These are phyloP conservation scores for Onychomys arenicola DNA, from an alignment of 2,797 vertebrate species.

Conservation along the genomic window DNA sequence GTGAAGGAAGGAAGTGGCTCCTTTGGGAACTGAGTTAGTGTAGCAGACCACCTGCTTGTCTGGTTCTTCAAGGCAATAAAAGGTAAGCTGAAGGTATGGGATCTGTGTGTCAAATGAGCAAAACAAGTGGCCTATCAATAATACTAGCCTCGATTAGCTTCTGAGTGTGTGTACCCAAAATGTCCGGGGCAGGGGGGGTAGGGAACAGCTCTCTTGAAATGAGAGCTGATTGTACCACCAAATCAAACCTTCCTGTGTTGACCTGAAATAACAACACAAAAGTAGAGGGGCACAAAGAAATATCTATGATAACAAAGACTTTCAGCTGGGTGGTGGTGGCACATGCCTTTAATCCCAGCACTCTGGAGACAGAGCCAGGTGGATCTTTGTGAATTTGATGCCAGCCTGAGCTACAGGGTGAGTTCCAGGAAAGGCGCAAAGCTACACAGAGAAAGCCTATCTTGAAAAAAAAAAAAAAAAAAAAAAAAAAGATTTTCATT, in stretches of 20 bases:
- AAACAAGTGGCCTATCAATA: neutral
- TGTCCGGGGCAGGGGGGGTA: neutral
- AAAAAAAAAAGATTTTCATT: too few relatives aligned
- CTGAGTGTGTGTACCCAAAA: neutral
- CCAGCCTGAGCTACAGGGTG: too few relatives aligned
- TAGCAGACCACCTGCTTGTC: neutral
- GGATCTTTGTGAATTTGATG: too few relatives aligned
- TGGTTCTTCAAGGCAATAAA: neutral
- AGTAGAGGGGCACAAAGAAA: slow-evolving; percentile 29
- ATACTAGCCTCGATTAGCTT: neutral
- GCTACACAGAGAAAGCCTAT: too few relatives aligned
- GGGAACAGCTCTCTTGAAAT: slow-evolving; percentile 12
- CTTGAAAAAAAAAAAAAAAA: too few relatives aligned
- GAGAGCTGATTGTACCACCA: neutral
- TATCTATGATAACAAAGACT: slow-evolving; percentile 53
- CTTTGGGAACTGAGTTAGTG: slow-evolving; percentile 15
- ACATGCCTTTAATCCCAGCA: too few relatives aligned
- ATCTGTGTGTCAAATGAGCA: slow-evolving; percentile 28
- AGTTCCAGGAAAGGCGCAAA: too few relatives aligned
- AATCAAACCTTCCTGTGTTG: slow-evolving; percentile 39
- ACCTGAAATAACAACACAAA: slow-evolving; percentile 54
- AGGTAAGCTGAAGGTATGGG: neutral
- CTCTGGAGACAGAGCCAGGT: too few relatives aligned
- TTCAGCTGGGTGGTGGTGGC: too few relatives aligned
- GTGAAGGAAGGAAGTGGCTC: neutral